Evolutionary conservation across 2,888 invertebrate species (phyloP).

Genomic region (Philereme transversata): DNA sequence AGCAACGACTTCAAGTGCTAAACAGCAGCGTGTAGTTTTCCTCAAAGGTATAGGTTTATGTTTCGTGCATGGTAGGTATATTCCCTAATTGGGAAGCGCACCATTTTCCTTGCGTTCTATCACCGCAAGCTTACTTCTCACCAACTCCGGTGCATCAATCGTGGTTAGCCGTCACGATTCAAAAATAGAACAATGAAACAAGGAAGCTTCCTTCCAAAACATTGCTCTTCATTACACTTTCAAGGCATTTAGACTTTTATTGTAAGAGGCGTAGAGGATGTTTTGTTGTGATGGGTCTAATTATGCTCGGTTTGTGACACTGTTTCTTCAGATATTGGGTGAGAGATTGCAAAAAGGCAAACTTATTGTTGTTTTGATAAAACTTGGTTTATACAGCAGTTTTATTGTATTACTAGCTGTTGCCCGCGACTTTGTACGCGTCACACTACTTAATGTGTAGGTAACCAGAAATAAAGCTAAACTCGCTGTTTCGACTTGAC

Average conservation of each 20-base stretch:
- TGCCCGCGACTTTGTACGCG: no score
- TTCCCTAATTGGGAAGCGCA: conserved; percentile 44
- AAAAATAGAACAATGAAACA: conserved; percentile 57
- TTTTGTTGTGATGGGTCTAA: conserved; percentile 35
- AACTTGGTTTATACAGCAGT: background rate
- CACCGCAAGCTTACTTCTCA: conserved; percentile 43
- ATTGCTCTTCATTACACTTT: conserved; percentile 24
- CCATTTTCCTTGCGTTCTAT: conserved; percentile 43
- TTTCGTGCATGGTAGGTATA: conserved; percentile 5
- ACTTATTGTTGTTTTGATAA: conserved; percentile 23
- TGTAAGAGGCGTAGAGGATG: conserved; percentile 24
- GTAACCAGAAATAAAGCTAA: no score
- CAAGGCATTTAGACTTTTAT: conserved; percentile 13
- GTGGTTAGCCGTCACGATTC: conserved; percentile 59
- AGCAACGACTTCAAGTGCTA: no score
- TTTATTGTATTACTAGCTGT: background rate
- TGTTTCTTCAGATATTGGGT: conserved; percentile 46
- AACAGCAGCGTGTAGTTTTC: background rate
- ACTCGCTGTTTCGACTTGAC: no score
- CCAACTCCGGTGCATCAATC: conserved; percentile 48
- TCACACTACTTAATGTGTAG: no score
- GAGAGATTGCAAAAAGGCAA: conserved; percentile 44
- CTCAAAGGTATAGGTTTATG: background rate
- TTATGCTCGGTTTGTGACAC: conserved; percentile 43
- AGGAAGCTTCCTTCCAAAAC: conserved; percentile 50